Conservation (phyloP, 2,888 invertebrate species). For the Pyrrhosoma nymphula region DNA sequence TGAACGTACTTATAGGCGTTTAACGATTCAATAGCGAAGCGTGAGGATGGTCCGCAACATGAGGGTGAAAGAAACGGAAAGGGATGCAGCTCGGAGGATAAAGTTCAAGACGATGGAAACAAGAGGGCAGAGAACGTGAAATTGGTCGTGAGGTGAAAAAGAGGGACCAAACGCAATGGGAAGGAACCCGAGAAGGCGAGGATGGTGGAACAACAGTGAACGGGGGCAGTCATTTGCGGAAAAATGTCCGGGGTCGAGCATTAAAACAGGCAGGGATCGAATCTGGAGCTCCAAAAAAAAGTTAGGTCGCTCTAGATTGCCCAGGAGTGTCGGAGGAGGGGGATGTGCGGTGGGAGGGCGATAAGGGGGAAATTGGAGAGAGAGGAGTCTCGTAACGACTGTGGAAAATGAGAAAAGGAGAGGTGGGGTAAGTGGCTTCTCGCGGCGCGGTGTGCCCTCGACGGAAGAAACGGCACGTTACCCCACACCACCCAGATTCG, state of each 20-base stretch:
- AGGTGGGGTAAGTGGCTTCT: not conserved
- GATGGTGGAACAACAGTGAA: not conserved
- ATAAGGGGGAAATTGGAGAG: conserved; percentile 10
- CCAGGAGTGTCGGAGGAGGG: not conserved
- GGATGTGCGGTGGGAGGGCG: not conserved
- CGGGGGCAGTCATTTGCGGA: not conserved
- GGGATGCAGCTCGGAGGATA: not conserved
- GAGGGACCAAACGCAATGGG: not conserved
- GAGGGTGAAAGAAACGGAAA: not conserved
- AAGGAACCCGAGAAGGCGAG: not conserved
- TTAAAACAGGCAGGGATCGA: not conserved
- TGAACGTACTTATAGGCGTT: no score
- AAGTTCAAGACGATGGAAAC: not conserved
- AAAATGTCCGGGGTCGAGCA: not conserved
- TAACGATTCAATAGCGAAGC: not conserved
- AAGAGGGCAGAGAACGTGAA: not conserved
- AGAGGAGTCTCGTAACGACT: not conserved
- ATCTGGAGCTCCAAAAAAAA: not conserved
- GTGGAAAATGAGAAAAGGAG: not conserved
- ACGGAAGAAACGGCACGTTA: not conserved
- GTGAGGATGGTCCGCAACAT: not conserved
- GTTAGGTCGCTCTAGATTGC: not conserved
- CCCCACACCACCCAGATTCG: not conserved
- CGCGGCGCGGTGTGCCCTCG: not conserved
- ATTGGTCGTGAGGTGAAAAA: not conserved